Conservation (phyloP, 2,113 vertebrate species). For the Grus americana region DNA sequence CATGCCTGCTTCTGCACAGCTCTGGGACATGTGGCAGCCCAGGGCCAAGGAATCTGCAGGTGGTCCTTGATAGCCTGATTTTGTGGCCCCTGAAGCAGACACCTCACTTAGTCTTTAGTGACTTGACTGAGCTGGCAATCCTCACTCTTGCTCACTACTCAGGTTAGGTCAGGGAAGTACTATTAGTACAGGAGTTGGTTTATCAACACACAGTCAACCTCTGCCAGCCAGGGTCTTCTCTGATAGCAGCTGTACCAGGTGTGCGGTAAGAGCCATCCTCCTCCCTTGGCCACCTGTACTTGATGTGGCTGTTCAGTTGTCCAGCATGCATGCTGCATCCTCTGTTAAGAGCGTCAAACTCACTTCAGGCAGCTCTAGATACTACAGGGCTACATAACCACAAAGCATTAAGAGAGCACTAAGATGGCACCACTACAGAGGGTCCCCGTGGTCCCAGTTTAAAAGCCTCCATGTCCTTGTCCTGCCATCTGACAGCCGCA, state of each 20-base stretch:
- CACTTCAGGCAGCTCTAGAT: background rate
- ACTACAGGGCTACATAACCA: background rate
- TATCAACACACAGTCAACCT: background rate
- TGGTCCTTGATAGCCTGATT: background rate
- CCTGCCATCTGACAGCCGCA: background rate
- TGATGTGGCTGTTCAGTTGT: background rate
- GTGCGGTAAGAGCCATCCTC: background rate
- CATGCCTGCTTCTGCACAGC: rapidly evolving
- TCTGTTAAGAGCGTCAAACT: background rate
- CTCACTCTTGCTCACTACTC: background rate
- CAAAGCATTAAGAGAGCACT: background rate
- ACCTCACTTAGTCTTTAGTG: background rate
- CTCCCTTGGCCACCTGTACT: background rate
- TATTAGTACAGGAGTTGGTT: background rate
- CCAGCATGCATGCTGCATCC: background rate
- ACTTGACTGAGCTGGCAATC: background rate
- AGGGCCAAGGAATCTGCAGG: background rate
- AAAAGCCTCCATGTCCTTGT: background rate
- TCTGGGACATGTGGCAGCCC: background rate
- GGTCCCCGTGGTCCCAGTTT: rapidly evolving
- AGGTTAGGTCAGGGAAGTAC: background rate
- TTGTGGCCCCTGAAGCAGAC: background rate
- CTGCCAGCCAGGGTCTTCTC: background rate
- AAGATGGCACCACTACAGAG: background rate
- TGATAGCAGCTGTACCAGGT: background rate